Conservation (phyloP, 2,797 vertebrate genomes). For the Hirundo rustica region DNA sequence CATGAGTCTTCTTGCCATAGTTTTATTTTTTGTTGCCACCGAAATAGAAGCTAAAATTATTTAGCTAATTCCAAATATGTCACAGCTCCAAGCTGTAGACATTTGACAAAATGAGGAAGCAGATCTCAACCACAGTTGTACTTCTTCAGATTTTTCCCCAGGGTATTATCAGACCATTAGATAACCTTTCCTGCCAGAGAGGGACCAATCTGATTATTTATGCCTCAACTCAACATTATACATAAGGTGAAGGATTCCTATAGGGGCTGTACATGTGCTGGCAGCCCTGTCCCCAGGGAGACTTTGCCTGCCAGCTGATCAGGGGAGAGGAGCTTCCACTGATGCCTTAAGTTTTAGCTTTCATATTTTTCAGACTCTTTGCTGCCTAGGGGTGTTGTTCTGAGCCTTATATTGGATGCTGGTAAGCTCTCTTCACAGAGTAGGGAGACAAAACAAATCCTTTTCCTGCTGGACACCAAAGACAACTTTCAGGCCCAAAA, state of each 20-base stretch:
- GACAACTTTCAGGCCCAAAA: no score
- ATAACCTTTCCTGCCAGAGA: not conserved
- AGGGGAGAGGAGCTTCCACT: no score
- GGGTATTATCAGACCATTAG: not conserved
- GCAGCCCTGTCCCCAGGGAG: not conserved
- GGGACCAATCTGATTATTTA: not conserved
- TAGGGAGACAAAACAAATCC: no score
- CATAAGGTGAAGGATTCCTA: not conserved
- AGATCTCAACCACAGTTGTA: not conserved
- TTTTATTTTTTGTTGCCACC: not conserved
- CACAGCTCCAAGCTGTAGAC: not conserved
- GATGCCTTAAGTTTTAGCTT: no score
- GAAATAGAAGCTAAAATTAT: not conserved
- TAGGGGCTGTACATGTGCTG: no score
- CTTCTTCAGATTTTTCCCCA: not conserved
- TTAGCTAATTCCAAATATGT: not conserved
- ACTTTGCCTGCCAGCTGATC: no score
- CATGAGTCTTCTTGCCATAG: not conserved
- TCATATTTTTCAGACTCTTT: no score
- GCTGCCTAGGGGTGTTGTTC: no score
- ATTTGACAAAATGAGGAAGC: not conserved
- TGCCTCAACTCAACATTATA: not conserved
- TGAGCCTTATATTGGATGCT: no score
- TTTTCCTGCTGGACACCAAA: no score
- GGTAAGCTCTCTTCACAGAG: no score